These are phyloP conservation scores for Lepidurus packardi DNA, from an alignment of 1,140 invertebrate species.

Conservation along the genomic window DNA sequence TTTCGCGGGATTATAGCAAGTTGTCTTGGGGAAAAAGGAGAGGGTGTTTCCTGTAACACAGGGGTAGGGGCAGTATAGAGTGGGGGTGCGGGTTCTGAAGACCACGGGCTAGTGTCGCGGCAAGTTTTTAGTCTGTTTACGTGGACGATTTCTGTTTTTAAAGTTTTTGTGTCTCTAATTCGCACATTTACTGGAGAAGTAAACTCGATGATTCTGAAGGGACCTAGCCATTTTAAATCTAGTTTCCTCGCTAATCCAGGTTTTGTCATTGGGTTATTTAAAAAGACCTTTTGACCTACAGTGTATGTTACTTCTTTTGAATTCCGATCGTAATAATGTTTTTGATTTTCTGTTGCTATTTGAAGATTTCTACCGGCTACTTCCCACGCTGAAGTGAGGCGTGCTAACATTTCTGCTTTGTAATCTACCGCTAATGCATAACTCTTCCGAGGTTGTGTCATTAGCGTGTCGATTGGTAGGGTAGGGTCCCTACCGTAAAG, in stretches of 20 bases:
- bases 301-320: not conserved
- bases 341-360: not conserved
- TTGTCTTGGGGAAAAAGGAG: no score
- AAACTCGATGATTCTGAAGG: no score
- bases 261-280: not conserved
- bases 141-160: no score
- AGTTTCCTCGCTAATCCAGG: not conserved
- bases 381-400: not conserved
- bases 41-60: no score
- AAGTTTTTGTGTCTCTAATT: no score
- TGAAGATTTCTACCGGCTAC: not conserved
- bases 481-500: not conserved
- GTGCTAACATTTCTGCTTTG: not conserved
- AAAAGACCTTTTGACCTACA: not conserved
- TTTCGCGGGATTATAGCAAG: no score
- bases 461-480: not conserved
- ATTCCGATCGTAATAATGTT: not conserved
- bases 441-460: not conserved
- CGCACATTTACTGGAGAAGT: no score
- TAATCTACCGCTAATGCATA: not conserved
- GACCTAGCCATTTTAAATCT: not conserved
- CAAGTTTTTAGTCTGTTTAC: no score
- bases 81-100: no score
- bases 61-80: no score
- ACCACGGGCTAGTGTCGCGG: no score